phyloP scores from a whole-genome alignment of 2,113 vertebrate species.

The Hippopotamus amphibius region DNA sequence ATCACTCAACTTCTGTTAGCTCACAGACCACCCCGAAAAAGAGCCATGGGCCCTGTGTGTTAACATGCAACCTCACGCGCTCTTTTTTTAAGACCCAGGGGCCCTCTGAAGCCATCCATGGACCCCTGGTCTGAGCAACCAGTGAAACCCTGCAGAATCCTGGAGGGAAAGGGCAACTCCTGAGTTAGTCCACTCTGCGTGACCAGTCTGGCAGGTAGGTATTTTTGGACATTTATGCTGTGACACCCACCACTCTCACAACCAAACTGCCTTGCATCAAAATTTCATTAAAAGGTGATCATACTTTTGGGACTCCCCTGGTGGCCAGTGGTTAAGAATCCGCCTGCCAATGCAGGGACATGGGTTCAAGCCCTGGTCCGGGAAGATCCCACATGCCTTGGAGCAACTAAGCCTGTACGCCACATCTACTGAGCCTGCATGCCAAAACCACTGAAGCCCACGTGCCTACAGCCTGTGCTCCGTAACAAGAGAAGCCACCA shows the following conservation, averaged over 20 bases:
- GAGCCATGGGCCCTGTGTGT: fast-evolving
- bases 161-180: not conserved
- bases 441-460: too few relatives aligned
- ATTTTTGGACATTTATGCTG: fast-evolving
- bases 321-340: too few relatives aligned
- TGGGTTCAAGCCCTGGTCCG: too few relatives aligned
- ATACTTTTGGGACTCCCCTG: too few relatives aligned
- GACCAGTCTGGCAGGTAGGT: fast-evolving
- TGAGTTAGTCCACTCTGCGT: fast-evolving
- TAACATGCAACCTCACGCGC: fast-evolving
- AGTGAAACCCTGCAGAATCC: fast-evolving
- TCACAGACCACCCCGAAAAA: not conserved
- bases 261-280: not conserved
- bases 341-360: too few relatives aligned
- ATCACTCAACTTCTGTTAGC: fast-evolving
- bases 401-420: too few relatives aligned
- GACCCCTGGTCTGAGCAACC: not conserved
- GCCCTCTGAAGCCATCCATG: not conserved
- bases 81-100: not conserved
- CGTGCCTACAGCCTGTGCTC: too few relatives aligned
- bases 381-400: too few relatives aligned
- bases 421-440: too few relatives aligned
- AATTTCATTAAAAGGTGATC: not conserved
- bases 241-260: fast-evolving
- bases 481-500: too few relatives aligned